Evolutionary conservation across 1,140 invertebrate species (phyloP).

Genomic region (Amyelois transitella): DNA sequence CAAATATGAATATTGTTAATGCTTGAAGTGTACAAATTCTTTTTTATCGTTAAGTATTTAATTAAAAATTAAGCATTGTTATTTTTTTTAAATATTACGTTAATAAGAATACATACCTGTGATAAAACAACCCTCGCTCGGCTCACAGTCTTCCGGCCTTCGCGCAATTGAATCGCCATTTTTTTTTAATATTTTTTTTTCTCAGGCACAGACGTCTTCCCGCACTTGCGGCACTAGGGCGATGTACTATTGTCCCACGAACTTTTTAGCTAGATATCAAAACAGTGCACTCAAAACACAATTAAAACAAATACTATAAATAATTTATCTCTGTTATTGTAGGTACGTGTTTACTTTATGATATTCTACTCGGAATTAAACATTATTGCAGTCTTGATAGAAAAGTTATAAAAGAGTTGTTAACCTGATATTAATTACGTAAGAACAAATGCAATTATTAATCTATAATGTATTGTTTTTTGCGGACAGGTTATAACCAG

Average conservation of each 20-base stretch:
- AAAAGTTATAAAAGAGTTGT: no score
- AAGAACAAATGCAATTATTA: no score
- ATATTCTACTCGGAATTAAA: no score
- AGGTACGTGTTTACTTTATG: not conserved
- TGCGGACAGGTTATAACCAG: no score
- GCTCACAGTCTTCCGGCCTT: conserved; percentile 19
- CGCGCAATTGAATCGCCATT: conserved; percentile 15
- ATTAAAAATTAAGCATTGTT: no score
- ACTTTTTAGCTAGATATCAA: not conserved
- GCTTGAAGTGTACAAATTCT: no score
- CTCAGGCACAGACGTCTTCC: not conserved
- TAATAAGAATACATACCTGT: conserved; percentile 24
- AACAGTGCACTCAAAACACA: not conserved
- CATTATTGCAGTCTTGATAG: no score
- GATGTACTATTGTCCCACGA: not conserved
- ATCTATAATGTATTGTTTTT: no score
- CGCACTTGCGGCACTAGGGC: not conserved
- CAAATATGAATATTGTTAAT: no score
- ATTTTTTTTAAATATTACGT: conserved; percentile 4
- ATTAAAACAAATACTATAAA: not conserved
- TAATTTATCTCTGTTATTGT: not conserved
- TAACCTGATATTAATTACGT: no score
- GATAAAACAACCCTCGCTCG: conserved; percentile 27
- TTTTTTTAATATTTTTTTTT: not conserved
- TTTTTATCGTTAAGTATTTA: no score